phyloP scores from a whole-genome alignment of 2,113 vertebrate genomes.

The Hippocampus comes region DNA sequence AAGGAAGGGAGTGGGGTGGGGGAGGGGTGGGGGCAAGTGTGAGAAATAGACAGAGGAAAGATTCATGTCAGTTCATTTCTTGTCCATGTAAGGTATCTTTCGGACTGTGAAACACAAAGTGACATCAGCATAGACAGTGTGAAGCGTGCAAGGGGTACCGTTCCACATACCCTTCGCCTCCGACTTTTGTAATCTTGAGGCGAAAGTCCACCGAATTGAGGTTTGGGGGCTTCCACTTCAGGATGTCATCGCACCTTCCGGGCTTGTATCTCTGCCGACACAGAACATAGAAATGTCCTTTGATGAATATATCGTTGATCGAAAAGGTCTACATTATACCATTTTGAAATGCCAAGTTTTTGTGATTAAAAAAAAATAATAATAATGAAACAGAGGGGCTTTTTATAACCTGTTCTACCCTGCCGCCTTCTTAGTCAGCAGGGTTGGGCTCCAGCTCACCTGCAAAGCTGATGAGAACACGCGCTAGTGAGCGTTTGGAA shows the following conservation, averaged over 20 bases:
- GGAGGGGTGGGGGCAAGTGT: not conserved
- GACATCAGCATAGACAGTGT: not conserved
- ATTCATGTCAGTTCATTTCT: conserved; percentile 25
- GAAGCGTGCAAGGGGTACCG: conserved; percentile 22
- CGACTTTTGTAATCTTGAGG: conserved; percentile 94
- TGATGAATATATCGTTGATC: not conserved
- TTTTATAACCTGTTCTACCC: too few relatives aligned
- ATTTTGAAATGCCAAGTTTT: not conserved
- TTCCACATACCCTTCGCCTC: conserved; percentile 92
- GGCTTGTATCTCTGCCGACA: conserved; percentile 86
- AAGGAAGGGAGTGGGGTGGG: not conserved
- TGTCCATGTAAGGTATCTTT: not conserved
- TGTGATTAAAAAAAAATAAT: not conserved
- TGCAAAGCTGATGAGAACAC: too few relatives aligned
- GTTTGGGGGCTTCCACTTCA: conserved; percentile 99
- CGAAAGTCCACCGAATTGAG: conserved; percentile 98
- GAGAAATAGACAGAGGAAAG: conserved; percentile 7
- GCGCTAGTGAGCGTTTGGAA: too few relatives aligned
- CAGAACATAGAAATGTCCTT: not conserved
- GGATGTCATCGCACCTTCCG: conserved; percentile 93
- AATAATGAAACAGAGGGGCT: too few relatives aligned
- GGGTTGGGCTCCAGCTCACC: too few relatives aligned
- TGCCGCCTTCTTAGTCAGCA: too few relatives aligned
- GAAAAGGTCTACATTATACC: not conserved
- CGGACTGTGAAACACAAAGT: conserved; percentile 16